Evolutionary conservation across 2,797 vertebrate genomes (phyloP).

Genomic region (Anguilla marmorata): DNA sequence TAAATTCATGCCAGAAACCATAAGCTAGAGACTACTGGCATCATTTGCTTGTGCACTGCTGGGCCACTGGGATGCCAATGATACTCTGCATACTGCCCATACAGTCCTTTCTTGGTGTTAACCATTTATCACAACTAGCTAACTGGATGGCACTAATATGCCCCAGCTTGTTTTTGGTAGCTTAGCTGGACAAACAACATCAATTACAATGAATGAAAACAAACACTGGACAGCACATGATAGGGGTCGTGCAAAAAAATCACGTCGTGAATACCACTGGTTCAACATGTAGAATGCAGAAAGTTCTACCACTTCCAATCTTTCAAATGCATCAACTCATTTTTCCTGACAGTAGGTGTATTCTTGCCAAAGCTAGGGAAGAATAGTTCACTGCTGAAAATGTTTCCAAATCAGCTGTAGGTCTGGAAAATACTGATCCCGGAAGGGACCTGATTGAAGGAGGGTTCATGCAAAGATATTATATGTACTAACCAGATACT

Average conservation of each 20-base stretch:
- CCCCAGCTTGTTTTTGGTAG: neutral
- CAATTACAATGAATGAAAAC: neutral
- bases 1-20: too few relatives aligned
- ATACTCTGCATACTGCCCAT: neutral
- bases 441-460: neutral
- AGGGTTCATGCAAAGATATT: conserved; percentile 8
- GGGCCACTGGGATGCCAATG: neutral
- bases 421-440: neutral
- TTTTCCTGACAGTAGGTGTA: conserved; percentile 5
- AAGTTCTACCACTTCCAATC: neutral
- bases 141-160: neutral
- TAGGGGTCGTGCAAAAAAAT: neutral
- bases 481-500: neutral
- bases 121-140: neutral
- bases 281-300: neutral
- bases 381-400: neutral
- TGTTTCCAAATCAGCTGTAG: neutral
- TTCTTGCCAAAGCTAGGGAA: neutral
- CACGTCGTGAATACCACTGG: neutral
- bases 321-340: neutral
- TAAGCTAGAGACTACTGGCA: neutral
- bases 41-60: neutral
- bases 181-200: neutral
- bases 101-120: neutral
- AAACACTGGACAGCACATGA: neutral